Evolutionary conservation across 2,888 invertebrate genomes (phyloP), one percentile per base, ranked within the genome.

Genomic region (Lypha dubia): DNA sequence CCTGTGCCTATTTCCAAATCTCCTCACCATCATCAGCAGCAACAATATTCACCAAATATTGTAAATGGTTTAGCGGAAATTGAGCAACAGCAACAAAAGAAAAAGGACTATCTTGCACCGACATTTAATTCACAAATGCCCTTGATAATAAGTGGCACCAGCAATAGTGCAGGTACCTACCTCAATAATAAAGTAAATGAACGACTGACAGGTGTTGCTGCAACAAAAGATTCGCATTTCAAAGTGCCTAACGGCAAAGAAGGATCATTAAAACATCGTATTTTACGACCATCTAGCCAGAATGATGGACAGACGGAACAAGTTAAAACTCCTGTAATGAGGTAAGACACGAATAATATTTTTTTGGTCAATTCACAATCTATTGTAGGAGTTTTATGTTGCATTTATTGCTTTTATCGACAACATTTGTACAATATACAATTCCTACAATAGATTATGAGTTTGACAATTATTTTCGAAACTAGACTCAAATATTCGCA

Each of bases 231-330:
- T 38, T 88, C 87, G 9, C 89, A 89, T 71, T 91, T 91, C 71
- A 91, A 91, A 86, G 93, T 94, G 62, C 94, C 94, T 51, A 93
- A 93, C 17, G 94, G 94, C 44, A 94, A 94, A 87, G 94, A 94
- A 89, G 94, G 94, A 35, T 94, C 94, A 65, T 89, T 94, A 67
- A 95, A 95, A 89, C 94, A 95, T 89, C 92, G 94, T 84, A 93
- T 95, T 86, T 91, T 94, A 85, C 93, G 93, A 20, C 92, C 94
- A 75, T 94, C 94, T 11, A 74, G 28, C 35, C 89, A 88, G 60
- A 87, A 83, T 15, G 89, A 79, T 32, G n/a, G 6, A 49, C 8
- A 38, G 9, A 9, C 60, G 15, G 86, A 83, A 13, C 9, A 68
- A 38, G 63, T 11, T 6, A 86, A 84, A 67, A 68, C 60, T 9